These are phyloP conservation scores for Leptinotarsa juncta DNA, from an alignment of 2,888 invertebrate genomes.

Conservation along the genomic window DNA sequence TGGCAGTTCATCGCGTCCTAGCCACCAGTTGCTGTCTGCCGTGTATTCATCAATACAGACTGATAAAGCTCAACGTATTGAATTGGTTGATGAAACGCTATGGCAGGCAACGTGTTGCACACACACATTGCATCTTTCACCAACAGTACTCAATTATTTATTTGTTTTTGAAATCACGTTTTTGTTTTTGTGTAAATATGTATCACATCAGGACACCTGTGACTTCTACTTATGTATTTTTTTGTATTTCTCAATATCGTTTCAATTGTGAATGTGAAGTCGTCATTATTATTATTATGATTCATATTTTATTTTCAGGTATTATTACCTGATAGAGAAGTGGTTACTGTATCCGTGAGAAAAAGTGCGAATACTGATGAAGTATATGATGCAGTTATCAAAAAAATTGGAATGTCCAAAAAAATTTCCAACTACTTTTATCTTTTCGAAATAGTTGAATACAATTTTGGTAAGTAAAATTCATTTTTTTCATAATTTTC, in stretches of 20 bases:
- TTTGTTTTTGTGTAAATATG: too few relatives aligned
- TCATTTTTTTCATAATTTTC: not conserved
- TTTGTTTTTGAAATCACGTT: too few relatives aligned
- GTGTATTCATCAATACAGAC: too few relatives aligned
- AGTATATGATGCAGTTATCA: conserved; percentile 88
- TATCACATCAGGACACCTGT: too few relatives aligned
- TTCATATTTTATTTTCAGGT: conserved; percentile 63
- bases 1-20: too few relatives aligned
- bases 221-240: too few relatives aligned
- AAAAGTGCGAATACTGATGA: conserved; percentile 91
- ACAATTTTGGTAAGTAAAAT: conserved; percentile 86
- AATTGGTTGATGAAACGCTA: too few relatives aligned
- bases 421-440: conserved; percentile 92
- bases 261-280: not conserved
- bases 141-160: too few relatives aligned
- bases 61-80: too few relatives aligned
- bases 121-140: too few relatives aligned
- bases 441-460: conserved; percentile 96
- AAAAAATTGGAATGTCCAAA: conserved; percentile 84
- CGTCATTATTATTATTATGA: not conserved
- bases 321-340: conserved; percentile 90
- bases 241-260: conserved; percentile 3
- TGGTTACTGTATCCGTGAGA: conserved; percentile 88
- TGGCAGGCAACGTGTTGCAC: too few relatives aligned
- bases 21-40: too few relatives aligned